phyloP scores from a whole-genome alignment of 1,140 invertebrate genomes.

The Sycobia sp. region DNA sequence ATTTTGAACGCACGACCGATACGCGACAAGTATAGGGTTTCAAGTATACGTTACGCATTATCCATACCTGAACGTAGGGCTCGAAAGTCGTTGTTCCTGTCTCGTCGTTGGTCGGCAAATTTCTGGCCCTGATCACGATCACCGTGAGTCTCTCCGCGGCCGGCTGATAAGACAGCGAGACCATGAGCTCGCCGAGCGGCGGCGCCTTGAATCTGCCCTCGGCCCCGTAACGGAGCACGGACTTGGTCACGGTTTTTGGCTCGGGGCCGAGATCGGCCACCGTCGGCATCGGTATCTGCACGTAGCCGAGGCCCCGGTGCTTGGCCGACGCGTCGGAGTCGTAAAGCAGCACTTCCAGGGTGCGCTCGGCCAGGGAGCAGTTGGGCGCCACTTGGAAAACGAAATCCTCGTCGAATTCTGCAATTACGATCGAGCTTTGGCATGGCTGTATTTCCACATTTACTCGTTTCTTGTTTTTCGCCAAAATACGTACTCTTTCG shows the following conservation, averaged over 20 bases:
- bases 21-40: no score
- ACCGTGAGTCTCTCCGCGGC: slow-evolving; percentile 81
- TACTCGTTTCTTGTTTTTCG: no score
- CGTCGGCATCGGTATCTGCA: slow-evolving; percentile 60
- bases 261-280: slow-evolving; percentile 58
- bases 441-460: no score
- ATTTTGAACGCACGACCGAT: no score
- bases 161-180: slow-evolving; percentile 80
- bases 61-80: slow-evolving; percentile 78
- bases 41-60: no score
- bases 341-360: slow-evolving; percentile 64
- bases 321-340: slow-evolving; percentile 72
- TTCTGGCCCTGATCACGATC: slow-evolving; percentile 80
- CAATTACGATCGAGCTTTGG: neutral
- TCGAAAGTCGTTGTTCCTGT: slow-evolving; percentile 65
- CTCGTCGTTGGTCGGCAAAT: slow-evolving; percentile 69
- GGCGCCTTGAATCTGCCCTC: slow-evolving; percentile 49
- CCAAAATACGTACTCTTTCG: no score
- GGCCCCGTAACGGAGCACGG: slow-evolving; percentile 44
- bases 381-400: slow-evolving; percentile 72
- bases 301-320: slow-evolving; percentile 66
- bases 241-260: slow-evolving; percentile 39
- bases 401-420: slow-evolving; percentile 74
- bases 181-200: slow-evolving; percentile 77
- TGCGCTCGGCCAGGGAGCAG: slow-evolving; percentile 60